Percentiles rank a stretch among this genome's conserved stretches.
Conservation (phyloP, 2,113 vertebrate species). For the Microcebus ravelobensis region DNA sequence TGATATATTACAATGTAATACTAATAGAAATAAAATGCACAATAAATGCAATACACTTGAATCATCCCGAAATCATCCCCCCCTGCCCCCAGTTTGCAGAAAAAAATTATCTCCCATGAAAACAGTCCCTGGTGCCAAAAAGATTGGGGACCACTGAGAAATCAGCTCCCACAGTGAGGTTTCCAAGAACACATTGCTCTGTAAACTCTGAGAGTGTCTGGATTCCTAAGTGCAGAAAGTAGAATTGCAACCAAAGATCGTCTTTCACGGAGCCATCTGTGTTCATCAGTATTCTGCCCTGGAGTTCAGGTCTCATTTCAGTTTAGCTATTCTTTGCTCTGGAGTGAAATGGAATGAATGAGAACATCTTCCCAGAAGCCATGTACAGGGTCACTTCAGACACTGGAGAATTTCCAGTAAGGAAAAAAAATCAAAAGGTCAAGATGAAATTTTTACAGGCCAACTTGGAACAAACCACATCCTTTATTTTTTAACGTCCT, state of each 20-base stretch:
- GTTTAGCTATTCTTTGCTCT: background rate
- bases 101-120: too few species aligned
- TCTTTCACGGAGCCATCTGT: background rate
- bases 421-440: slow-evolving; percentile 36
- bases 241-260: background rate
- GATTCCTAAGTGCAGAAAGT: background rate
- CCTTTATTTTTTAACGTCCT: slow-evolving; percentile 40
- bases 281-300: slow-evolving; percentile 38
- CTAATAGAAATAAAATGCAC: too few species aligned
- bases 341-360: slow-evolving; percentile 3
- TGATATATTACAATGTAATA: too few species aligned
- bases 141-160: background rate
- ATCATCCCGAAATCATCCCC: too few species aligned
- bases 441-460: slow-evolving; percentile 36
- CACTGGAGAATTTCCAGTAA: slow-evolving; percentile 48
- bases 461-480: slow-evolving; percentile 30
- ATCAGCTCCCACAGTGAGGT: background rate
- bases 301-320: background rate
- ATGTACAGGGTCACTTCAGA: background rate
- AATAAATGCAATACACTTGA: too few species aligned
- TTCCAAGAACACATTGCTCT: background rate
- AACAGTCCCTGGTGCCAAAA: too few species aligned
- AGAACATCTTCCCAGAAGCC: slow-evolving; percentile 55
- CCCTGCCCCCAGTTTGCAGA: too few species aligned
- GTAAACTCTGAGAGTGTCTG: background rate